Percentiles rank a stretch among this genome's conserved stretches.
Conservation (phyloP, 1,140 invertebrate species). For the Ceratina japonica region DNA sequence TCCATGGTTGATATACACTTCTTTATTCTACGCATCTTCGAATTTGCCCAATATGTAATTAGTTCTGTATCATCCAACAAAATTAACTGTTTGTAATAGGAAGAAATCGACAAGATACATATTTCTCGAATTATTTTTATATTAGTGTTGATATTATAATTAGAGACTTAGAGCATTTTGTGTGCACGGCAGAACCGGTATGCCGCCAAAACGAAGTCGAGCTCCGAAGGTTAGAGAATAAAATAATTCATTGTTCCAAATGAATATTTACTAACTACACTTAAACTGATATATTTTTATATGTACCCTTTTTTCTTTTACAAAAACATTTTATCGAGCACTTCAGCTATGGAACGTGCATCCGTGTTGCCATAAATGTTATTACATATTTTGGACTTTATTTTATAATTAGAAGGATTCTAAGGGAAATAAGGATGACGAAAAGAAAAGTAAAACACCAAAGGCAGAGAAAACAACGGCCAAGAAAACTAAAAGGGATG, state of each 20-base stretch:
- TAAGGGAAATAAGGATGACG: slow-evolving; percentile 28
- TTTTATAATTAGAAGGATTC: slow-evolving; percentile 39
- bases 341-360: no score
- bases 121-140: background rate
- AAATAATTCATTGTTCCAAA: slow-evolving; percentile 8
- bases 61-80: no score
- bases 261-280: background rate
- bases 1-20: no score
- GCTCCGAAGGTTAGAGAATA: slow-evolving; percentile 45
- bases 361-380: no score
- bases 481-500: slow-evolving; percentile 53
- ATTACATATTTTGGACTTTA: slow-evolving; percentile 3
- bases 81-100: background rate
- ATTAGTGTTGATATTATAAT: background rate
- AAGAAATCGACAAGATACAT: background rate
- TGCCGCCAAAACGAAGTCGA: slow-evolving; percentile 55
- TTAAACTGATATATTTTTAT: background rate
- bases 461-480: slow-evolving; percentile 21
- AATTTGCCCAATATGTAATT: background rate
- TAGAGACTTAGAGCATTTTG: background rate
- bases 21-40: background rate
- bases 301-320: no score
- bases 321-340: no score
- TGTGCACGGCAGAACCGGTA: slow-evolving; percentile 1
- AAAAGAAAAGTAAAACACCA: slow-evolving; percentile 35